Conservation (phyloP, 2,888 invertebrate genomes). For the Mayetiola destructor region DNA sequence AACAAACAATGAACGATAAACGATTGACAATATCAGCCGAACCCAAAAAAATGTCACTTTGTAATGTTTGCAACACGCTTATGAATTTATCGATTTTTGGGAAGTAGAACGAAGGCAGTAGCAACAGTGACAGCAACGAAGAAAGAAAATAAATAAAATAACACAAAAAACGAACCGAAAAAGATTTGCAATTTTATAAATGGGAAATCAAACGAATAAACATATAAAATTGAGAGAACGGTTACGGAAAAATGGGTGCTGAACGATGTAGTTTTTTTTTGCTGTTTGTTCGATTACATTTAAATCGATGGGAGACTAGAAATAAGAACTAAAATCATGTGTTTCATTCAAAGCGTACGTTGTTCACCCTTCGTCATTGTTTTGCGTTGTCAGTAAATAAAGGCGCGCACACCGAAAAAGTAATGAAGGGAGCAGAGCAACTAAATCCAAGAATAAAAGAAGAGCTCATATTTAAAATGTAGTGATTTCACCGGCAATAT, state of each 20-base stretch:
- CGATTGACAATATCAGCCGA: no score
- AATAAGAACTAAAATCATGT: no score
- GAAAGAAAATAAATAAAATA: not conserved
- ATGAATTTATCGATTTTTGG: no score
- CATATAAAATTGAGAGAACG: not conserved
- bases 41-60: no score
- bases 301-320: not conserved
- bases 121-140: no score
- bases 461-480: not conserved
- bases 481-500: not conserved
- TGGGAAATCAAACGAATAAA: conserved; percentile 4
- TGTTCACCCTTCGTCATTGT: not conserved
- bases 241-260: not conserved
- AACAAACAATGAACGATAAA: no score
- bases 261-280: not conserved
- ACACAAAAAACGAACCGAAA: not conserved
- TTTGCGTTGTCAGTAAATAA: not conserved
- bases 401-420: not conserved
- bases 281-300: conserved; percentile 4
- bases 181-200: conserved; percentile 10
- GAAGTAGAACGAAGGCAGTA: not conserved
- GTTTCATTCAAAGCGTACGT: no score
- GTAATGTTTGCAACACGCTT: no score
- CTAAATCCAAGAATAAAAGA: conserved; percentile 2
- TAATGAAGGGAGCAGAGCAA: not conserved